A percentile compares a stretch with the other conserved stretches of the same genome.
Conservation (phyloP, 2,797 vertebrate species). For the Chelon auratus region DNA sequence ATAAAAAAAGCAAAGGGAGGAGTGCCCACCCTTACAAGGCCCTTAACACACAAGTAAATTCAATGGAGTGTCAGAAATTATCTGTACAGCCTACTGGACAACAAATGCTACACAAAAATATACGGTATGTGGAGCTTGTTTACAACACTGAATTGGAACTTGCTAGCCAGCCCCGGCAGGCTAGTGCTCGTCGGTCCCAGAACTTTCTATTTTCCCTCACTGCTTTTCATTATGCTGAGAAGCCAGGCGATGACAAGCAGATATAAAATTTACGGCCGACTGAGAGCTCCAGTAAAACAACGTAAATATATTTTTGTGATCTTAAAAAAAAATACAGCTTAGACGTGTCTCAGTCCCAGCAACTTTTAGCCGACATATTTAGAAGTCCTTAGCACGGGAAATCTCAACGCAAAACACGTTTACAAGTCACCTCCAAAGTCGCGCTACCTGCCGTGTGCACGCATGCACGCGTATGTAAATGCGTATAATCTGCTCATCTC, state of each 20-base stretch:
- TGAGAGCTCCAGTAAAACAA: neutral
- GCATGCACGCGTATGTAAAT: slow-evolving; percentile 38
- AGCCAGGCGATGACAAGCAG: neutral
- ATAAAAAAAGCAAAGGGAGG: too few species aligned
- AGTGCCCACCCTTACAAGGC: too few species aligned
- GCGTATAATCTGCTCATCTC: slow-evolving; percentile 53
- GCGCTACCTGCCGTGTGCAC: slow-evolving; percentile 12
- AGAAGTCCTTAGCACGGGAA: neutral
- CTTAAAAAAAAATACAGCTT: neutral
- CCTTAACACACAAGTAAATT: too few species aligned
- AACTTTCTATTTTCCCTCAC: too few species aligned
- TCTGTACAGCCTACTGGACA: too few species aligned
- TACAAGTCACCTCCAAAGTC: neutral
- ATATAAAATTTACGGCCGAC: neutral
- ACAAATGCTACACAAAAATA: too few species aligned
- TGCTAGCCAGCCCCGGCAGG: too few species aligned
- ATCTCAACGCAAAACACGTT: slow-evolving; percentile 1
- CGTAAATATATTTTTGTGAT: neutral
- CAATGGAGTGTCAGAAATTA: too few species aligned
- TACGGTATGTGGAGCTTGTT: too few species aligned
- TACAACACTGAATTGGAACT: too few species aligned
- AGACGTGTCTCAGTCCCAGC: too few species aligned
- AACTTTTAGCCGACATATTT: neutral
- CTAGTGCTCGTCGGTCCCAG: neutral
- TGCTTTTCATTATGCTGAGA: too few species aligned